Conservation (phyloP, 2,888 invertebrate species). For the Macaria liturata region DNA sequence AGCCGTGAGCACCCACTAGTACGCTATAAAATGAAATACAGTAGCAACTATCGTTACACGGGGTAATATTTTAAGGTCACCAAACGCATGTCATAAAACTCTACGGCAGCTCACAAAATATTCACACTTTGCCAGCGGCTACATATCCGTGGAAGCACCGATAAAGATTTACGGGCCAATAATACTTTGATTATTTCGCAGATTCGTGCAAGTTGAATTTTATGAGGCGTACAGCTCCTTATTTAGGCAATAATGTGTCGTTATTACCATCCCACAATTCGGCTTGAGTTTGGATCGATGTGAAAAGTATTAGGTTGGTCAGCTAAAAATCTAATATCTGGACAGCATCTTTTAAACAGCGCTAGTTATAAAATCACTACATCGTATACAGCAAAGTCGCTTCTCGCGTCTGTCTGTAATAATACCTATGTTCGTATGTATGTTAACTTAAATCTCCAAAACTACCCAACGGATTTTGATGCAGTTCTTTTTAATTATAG, state of each 20-base stretch:
- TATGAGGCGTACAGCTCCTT: conserved; percentile 69
- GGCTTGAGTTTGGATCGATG: conserved; percentile 53
- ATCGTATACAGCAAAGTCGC: too few relatives aligned
- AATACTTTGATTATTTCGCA: conserved; percentile 78
- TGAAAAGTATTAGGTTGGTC: not conserved
- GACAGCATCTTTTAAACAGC: too few relatives aligned
- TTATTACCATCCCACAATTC: conserved; percentile 56
- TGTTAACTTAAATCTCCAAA: too few relatives aligned
- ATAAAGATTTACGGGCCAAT: conserved; percentile 78
- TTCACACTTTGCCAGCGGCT: conserved; percentile 58
- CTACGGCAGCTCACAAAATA: conserved; percentile 66
- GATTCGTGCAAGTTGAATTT: conserved; percentile 74
- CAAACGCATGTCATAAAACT: conserved; percentile 43
- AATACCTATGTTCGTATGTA: too few relatives aligned
- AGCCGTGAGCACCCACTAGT: too few relatives aligned
- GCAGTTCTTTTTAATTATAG: too few relatives aligned
- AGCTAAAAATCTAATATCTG: too few relatives aligned
- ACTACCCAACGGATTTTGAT: too few relatives aligned
- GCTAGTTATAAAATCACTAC: too few relatives aligned
- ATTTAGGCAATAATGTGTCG: conserved; percentile 69
- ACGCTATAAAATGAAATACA: not conserved
- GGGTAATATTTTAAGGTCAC: conserved; percentile 37
- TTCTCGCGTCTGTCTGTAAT: too few relatives aligned
- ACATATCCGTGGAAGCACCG: conserved; percentile 52
- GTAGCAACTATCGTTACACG: conserved; percentile 26